Conservation (phyloP, 2,888 invertebrate genomes). For the Polymixis lichenea region DNA sequence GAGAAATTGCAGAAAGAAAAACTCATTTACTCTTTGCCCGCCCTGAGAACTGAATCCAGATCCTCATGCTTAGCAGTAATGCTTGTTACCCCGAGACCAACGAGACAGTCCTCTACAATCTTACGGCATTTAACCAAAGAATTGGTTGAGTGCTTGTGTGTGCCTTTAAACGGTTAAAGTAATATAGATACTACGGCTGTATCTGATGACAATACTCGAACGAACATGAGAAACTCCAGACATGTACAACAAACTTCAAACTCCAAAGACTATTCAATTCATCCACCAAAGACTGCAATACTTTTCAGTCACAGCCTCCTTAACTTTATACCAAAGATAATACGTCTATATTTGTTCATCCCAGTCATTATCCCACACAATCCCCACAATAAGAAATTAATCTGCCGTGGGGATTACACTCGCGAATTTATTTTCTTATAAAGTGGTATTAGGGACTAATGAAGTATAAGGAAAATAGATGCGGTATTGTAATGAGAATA, state of each 20-base stretch:
- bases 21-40: too few relatives aligned
- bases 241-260: too few relatives aligned
- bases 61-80: too few relatives aligned
- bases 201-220: too few relatives aligned
- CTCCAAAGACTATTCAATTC: background rate
- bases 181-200: background rate
- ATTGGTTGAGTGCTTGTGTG: too few relatives aligned
- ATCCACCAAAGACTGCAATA: background rate
- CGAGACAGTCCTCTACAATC: too few relatives aligned
- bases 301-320: background rate
- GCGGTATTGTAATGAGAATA: conserved; percentile 48
- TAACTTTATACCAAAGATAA: conserved; percentile 38
- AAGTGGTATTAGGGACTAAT: conserved; percentile 69
- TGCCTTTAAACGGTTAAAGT: too few relatives aligned
- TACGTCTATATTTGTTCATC: conserved; percentile 63
- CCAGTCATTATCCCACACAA: conserved; percentile 68
- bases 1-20: too few relatives aligned
- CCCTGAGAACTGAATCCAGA: too few relatives aligned
- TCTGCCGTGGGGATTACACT: conserved; percentile 74
- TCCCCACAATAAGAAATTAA: conserved; percentile 78
- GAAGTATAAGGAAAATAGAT: conserved; percentile 50
- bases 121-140: too few relatives aligned
- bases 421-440: conserved; percentile 80
- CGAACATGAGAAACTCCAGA: too few relatives aligned
- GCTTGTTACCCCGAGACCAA: too few relatives aligned